phyloP scores from a whole-genome alignment of 2,797 vertebrate species.

The Crax fasciolata region DNA sequence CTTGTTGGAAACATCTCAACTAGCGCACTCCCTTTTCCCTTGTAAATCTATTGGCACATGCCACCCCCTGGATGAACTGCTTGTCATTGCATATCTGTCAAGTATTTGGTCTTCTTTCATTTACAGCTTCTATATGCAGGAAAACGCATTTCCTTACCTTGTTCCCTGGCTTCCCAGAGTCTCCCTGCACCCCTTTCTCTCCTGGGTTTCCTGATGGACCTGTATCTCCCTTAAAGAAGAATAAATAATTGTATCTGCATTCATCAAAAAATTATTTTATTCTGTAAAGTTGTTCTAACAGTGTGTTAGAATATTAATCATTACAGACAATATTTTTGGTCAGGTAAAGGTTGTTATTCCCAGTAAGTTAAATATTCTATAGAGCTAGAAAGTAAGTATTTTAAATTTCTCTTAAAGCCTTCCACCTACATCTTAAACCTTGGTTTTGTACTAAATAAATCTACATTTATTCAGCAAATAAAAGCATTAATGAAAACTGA shows the following conservation, averaged over 20 bases:
- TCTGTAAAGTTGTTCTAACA: not conserved
- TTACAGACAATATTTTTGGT: not conserved
- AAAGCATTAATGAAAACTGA: not conserved
- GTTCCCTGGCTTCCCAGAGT: slow-evolving; percentile 81
- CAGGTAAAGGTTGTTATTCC: not conserved
- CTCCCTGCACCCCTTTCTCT: slow-evolving; percentile 83
- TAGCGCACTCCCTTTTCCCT: not conserved
- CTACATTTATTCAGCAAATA: not conserved
- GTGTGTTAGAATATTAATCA: not conserved
- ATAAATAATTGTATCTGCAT: not conserved
- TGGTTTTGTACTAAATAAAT: not conserved
- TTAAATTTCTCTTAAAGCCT: not conserved
- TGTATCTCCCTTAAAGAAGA: slow-evolving; percentile 83
- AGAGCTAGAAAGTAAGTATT: not conserved
- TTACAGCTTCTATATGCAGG: not conserved
- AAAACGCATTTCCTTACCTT: slow-evolving; percentile 82
- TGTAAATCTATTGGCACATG: not conserved
- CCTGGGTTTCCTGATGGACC: slow-evolving; percentile 84
- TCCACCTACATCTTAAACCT: not conserved
- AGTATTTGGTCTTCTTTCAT: not conserved
- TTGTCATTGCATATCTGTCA: not conserved
- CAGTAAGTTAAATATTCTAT: not conserved
- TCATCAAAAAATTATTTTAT: not conserved
- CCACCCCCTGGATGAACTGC: not conserved
- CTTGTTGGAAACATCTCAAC: not conserved